These are phyloP conservation scores for Hermaeophaga mercurialis DNA, from an alignment of 2,888 invertebrate species.

Conservation along the genomic window DNA sequence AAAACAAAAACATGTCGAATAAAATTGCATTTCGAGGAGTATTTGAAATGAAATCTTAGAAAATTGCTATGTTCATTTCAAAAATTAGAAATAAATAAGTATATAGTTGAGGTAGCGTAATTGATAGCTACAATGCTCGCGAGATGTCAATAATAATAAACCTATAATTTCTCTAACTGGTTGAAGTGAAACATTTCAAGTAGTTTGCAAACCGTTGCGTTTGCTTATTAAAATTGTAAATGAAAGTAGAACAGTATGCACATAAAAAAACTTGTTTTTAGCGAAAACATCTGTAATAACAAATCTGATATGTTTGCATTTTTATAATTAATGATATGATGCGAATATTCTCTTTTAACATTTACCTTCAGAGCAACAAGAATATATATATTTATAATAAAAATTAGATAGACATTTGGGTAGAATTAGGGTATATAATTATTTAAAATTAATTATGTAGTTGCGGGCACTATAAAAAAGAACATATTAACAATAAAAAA, in stretches of 20 bases:
- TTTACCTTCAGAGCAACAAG: background rate
- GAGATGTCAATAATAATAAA: conserved; percentile 4
- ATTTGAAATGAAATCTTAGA: background rate
- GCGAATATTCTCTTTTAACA: background rate
- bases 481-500: background rate
- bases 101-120: background rate
- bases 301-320: conserved; percentile 5
- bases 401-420: background rate
- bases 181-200: background rate
- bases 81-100: background rate
- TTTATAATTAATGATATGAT: background rate
- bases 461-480: background rate
- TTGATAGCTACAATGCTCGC: background rate
- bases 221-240: conserved; percentile 8
- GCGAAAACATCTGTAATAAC: conserved; percentile 8
- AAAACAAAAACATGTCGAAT: no score
- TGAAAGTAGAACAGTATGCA: conserved; percentile 18
- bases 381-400: background rate
- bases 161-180: conserved; percentile 5
- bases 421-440: background rate
- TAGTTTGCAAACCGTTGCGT: background rate
- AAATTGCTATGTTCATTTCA: background rate
- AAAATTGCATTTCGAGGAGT: background rate
- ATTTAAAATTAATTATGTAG: background rate
- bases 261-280: conserved; percentile 15